Conservation (phyloP, 2,797 vertebrate genomes). For the Gadopsis bispinosus region DNA sequence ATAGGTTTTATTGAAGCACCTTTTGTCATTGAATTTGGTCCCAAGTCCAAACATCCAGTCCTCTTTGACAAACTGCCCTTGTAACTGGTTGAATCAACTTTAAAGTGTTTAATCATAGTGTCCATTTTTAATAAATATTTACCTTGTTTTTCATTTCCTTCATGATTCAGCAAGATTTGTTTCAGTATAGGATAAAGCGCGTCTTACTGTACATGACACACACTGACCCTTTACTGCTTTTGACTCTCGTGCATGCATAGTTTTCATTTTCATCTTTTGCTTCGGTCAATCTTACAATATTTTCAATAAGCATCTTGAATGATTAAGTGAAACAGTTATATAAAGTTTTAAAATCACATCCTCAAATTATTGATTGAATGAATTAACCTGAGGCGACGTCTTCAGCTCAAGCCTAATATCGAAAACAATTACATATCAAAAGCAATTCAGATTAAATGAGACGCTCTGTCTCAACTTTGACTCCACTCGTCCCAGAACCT, state of each 20-base stretch:
- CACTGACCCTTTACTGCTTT: neutral
- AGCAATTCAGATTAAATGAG: neutral
- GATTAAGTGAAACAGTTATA: neutral
- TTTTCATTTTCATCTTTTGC: neutral
- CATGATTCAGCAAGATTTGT: neutral
- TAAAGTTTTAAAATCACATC: neutral
- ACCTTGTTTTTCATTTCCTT: neutral
- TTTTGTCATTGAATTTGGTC: neutral
- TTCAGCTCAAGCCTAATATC: neutral
- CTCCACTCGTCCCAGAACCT: neutral
- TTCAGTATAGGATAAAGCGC: neutral
- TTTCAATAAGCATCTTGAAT: neutral
- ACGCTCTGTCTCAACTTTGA: slow-evolving; percentile 15
- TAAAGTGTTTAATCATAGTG: neutral
- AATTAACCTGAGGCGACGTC: neutral
- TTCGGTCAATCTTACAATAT: neutral
- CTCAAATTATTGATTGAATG: neutral
- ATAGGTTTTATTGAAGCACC: neutral
- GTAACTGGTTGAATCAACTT: neutral
- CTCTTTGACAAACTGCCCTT: neutral
- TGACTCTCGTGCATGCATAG: neutral
- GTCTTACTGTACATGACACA: neutral
- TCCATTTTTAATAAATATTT: too few relatives aligned
- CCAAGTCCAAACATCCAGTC: neutral
- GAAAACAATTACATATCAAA: slow-evolving; percentile 15